Percentiles rank a stretch among this genome's conserved stretches.
These are phyloP conservation scores for Saguinus imperator DNA, from an alignment of 2,113 vertebrate genomes.

Conservation along the genomic window DNA sequence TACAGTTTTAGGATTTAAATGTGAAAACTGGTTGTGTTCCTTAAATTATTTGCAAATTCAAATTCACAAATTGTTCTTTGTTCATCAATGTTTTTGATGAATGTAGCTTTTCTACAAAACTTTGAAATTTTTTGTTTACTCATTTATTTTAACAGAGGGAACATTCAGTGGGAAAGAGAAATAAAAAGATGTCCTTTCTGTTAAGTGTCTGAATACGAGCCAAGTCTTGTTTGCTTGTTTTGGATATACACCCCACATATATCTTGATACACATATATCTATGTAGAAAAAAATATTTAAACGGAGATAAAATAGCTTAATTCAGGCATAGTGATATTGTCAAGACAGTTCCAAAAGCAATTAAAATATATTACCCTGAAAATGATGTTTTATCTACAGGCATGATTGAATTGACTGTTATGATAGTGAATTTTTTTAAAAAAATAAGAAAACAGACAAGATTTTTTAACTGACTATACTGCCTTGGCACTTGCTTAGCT, in stretches of 20 bases:
- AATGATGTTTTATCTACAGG: constrained; percentile 15
- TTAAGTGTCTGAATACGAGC: neutral
- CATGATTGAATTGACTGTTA: neutral
- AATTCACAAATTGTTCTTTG: neutral
- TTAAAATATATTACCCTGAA: constrained; percentile 56
- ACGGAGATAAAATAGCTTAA: neutral
- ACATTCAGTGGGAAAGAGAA: neutral
- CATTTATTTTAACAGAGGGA: neutral
- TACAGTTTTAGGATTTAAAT: neutral
- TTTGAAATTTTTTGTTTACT: neutral
- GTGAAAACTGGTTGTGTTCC: neutral
- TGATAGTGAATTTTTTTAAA: neutral
- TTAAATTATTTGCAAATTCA: neutral
- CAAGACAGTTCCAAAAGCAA: constrained; percentile 20
- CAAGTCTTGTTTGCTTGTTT: neutral
- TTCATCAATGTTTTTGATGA: neutral
- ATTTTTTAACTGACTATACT: neutral
- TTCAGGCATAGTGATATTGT: constrained; percentile 1
- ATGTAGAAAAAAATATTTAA: neutral
- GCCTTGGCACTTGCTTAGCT: neutral
- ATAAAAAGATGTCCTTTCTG: neutral
- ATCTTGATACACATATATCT: neutral
- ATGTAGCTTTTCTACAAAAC: neutral
- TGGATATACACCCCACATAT: neutral
- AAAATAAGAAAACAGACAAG: neutral